Base-by-base conservation (phyloP, 2,797 vertebrate genomes). In the Chaetodon trifasciatus region DNA sequence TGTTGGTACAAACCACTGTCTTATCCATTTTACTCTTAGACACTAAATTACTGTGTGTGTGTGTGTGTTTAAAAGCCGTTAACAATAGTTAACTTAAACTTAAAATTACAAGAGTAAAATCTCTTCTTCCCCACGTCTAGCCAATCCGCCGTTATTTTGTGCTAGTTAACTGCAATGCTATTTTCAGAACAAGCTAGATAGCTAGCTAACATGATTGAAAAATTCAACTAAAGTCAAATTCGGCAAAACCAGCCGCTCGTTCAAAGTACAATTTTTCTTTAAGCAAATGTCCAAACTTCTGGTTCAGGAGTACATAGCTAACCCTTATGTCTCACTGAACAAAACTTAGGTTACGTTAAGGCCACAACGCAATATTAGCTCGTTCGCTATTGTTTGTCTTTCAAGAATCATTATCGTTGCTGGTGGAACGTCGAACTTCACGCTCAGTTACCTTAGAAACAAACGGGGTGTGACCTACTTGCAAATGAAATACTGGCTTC, bases 21-120 rank as follows among this genome's bases (percentile, higher is more conserved):
- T 66, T 66, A 24, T 92, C 84, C 92, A 93, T 93, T 50, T 76
- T 24, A 6, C 19, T 57, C 1, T 50, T 76, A 21, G 16, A 11
- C 28, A 32, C 28, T 50, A 10, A 71, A 53, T 56, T 16, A 21
- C 28, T 32, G 28, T 32, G 1, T 28, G 1, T 3, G 1, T 28
- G 1, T 28, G n/a, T n/a, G n/a, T n/a, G n/a, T 70, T 73, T 78
- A 39, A 42, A 60, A 55, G 15, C 21, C 44, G 50, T n/a, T 10
- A 28, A 8, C 24, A 24, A 40, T 0, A 1, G 6, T 60, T 23
- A 70, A 42, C 64, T 53, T 15, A 71, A 69, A 8, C 1, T 39
- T 58, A 55, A 50, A 24, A 46, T 40, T 21, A 67, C 19, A 7
- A 12, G 2, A 32, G 23, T 0, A 50, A 2, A 1, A 7, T 5